Evolutionary conservation across 2,888 invertebrate genomes (phyloP).

Genomic region (Drosophila pseudotalamancana): DNA sequence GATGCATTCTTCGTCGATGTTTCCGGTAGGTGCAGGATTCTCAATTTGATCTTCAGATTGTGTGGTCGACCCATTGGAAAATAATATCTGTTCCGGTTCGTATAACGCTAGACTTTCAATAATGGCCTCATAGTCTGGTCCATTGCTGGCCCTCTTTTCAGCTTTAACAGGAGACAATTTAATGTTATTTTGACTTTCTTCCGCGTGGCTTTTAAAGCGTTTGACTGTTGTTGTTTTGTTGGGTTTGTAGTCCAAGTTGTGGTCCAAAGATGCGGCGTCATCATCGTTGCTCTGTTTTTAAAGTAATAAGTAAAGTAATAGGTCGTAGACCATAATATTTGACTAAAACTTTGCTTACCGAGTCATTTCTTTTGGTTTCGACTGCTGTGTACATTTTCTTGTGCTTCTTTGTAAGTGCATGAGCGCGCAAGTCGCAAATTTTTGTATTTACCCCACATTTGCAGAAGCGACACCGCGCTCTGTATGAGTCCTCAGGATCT

Average conservation of each 20-base stretch:
- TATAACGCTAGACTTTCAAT: slow-evolving; percentile 64
- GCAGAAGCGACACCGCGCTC: slow-evolving; percentile 62
- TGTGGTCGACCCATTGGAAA: slow-evolving; percentile 36
- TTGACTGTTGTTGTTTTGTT: slow-evolving; percentile 7
- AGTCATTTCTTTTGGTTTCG: slow-evolving; percentile 5
- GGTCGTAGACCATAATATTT: neutral
- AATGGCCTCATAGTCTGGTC: slow-evolving; percentile 59
- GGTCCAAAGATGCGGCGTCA: slow-evolving; percentile 6
- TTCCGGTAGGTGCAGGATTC: neutral
- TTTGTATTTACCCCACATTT: slow-evolving; percentile 68
- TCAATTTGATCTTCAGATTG: slow-evolving; percentile 25
- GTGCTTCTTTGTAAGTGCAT: slow-evolving; percentile 64
- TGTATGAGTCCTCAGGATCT: slow-evolving; percentile 67
- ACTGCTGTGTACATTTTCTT: slow-evolving; percentile 25
- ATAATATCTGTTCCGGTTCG: slow-evolving; percentile 61
- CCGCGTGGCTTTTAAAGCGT: slow-evolving; percentile 13
- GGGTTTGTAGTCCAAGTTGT: slow-evolving; percentile 9
- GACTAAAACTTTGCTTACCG: slow-evolving; percentile 28
- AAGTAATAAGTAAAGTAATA: neutral
- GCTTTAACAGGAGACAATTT: slow-evolving; percentile 13
- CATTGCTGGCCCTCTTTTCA: slow-evolving; percentile 17
- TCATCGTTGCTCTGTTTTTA: slow-evolving; percentile 27
- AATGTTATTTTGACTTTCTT: neutral
- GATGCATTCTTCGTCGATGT: slow-evolving; percentile 56
- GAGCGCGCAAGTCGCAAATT: slow-evolving; percentile 63